A percentile compares a stretch with the other conserved stretches of the same genome.
phyloP scores from a whole-genome alignment of 2,888 invertebrate genomes.

The Macrosoma leucophasiata region DNA sequence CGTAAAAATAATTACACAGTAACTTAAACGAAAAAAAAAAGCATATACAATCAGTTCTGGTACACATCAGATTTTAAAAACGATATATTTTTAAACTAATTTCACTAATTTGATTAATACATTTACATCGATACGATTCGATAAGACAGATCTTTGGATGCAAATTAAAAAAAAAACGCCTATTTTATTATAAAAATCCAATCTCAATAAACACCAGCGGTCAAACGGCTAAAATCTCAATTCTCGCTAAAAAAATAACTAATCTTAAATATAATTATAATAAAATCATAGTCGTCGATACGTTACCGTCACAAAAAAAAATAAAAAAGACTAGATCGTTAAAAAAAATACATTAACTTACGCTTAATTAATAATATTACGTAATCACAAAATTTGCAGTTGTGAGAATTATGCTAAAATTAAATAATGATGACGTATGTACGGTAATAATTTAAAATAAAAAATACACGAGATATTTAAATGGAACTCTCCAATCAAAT shows the following conservation, averaged over 20 bases:
- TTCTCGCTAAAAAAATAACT: conserved; percentile 25
- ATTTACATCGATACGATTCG: conserved; percentile 16
- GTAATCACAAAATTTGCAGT: conserved; percentile 33
- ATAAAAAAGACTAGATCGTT: conserved; percentile 67
- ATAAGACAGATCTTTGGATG: conserved; percentile 35
- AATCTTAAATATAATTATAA: conserved; percentile 29
- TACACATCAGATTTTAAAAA: conserved; percentile 22
- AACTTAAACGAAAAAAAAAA: no score
- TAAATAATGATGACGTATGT: no score
- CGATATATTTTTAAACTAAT: conserved; percentile 25
- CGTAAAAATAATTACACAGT: no score
- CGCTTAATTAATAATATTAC: conserved; percentile 32
- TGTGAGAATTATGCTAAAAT: no score
- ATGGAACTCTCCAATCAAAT: no score
- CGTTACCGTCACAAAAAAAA: conserved; percentile 54
- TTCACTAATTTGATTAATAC: conserved; percentile 26
- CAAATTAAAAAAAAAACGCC: no score
- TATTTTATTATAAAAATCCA: no score
- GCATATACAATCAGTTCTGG: conserved; percentile 26
- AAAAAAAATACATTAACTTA: conserved; percentile 42
- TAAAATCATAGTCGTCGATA: conserved; percentile 47
- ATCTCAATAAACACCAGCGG: conserved; percentile 1
- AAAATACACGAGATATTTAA: no score
- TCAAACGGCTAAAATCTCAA: conserved; percentile 33
- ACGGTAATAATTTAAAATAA: no score